phyloP scores from a whole-genome alignment of 1,140 invertebrate species.

The Ips nitidus region DNA sequence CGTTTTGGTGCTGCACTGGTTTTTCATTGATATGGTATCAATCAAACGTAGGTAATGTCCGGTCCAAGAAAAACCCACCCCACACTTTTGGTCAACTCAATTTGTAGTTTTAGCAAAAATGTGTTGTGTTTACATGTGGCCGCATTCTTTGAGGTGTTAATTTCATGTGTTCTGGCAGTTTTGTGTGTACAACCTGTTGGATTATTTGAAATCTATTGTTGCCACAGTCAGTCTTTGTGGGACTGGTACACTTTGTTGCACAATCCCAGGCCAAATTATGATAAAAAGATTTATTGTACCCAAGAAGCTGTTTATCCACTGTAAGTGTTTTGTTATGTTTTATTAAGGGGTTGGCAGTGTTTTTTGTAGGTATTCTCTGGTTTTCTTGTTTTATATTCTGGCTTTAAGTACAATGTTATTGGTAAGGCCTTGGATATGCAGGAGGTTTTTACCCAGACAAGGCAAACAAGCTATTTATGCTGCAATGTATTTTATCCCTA shows the following conservation, averaged over 20 bases:
- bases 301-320: conserved; percentile 96
- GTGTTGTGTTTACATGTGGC: conserved; percentile 73
- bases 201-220: conserved; percentile 72
- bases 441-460: conserved; percentile 64
- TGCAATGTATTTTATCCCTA: conserved; percentile 92
- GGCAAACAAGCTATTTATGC: conserved; percentile 85
- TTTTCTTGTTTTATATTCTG: conserved; percentile 89
- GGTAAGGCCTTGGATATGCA: conserved; percentile 70
- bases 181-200: conserved; percentile 78
- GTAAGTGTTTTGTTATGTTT: conserved; percentile 61
- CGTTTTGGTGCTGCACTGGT: conserved; percentile 85
- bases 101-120: conserved; percentile 68
- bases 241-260: conserved; percentile 97
- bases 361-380: conserved; percentile 82
- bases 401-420: conserved; percentile 79
- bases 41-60: conserved; percentile 67
- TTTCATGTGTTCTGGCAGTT: conserved; percentile 74
- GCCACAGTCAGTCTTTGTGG: conserved; percentile 73
- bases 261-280: conserved; percentile 92
- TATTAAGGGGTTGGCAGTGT: not conserved
- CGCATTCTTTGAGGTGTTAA: conserved; percentile 76
- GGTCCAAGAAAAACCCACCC: not conserved
- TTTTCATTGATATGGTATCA: conserved; percentile 84
- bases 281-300: conserved; percentile 86
- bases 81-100: not conserved